Evolutionary conservation across 2,888 invertebrate genomes (phyloP).

Genomic region (Rhingia campestris): DNA sequence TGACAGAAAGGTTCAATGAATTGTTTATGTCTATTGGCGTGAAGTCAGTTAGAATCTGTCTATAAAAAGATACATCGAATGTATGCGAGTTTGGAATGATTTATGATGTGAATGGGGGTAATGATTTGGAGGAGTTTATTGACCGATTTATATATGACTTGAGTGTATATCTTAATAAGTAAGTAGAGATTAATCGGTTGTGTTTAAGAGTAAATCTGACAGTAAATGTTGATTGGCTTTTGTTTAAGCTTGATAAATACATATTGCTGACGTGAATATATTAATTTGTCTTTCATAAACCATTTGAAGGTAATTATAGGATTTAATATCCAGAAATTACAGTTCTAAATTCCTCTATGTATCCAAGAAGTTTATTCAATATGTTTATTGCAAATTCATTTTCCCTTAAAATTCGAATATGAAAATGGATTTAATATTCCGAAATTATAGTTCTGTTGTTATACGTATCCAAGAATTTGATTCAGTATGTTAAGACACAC

Average conservation of each 20-base stretch:
- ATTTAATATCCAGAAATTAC: background rate
- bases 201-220: constrained; percentile 34
- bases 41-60: constrained; percentile 40
- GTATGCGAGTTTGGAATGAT: constrained; percentile 57
- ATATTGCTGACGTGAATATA: constrained; percentile 13
- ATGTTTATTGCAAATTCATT: background rate
- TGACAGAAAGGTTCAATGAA: constrained; percentile 72
- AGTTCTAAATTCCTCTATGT: background rate
- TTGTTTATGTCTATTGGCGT: constrained; percentile 64
- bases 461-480: background rate
- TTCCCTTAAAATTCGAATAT: background rate
- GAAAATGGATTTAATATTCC: no score
- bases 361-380: background rate
- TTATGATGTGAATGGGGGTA: constrained; percentile 52
- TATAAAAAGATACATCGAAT: constrained; percentile 45
- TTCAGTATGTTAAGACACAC: background rate
- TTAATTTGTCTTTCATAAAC: background rate
- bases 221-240: constrained; percentile 27
- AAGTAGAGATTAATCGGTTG: constrained; percentile 6
- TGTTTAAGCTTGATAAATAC: constrained; percentile 30
- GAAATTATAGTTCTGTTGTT: background rate
- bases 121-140: constrained; percentile 35
- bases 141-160: constrained; percentile 32
- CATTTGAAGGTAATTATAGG: no score
- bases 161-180: constrained; percentile 13